A percentile compares a stretch with the other conserved stretches of the same genome.
Conservation (phyloP, 1,140 invertebrate species). For the Oscheius sp. region DNA sequence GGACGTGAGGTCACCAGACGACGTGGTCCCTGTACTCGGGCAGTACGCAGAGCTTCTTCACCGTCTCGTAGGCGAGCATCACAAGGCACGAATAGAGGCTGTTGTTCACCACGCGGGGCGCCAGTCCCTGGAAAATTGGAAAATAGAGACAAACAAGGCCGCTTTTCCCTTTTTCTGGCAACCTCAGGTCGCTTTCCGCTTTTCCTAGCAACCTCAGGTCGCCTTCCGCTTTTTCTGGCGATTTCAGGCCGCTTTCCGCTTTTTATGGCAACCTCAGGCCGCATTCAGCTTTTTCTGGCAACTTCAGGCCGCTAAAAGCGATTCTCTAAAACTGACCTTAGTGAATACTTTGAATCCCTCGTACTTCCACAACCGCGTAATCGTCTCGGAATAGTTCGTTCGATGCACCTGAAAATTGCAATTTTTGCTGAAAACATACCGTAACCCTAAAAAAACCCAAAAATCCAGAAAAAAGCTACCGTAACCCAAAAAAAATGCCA, state of each 20-base stretch:
- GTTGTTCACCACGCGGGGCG: constrained; percentile 55
- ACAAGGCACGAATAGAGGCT: constrained; percentile 53
- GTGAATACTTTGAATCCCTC: constrained; percentile 55
- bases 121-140: constrained; percentile 46
- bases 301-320: too few species aligned
- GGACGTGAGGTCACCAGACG: constrained; percentile 42
- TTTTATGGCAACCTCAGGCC: too few species aligned
- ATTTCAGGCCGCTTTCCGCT: too few species aligned
- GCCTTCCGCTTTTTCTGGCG: too few species aligned
- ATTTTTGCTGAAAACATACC: background rate
- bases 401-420: constrained; percentile 53
- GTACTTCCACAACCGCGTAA: constrained; percentile 43
- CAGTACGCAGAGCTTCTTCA: constrained; percentile 52
- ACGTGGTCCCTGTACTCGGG: constrained; percentile 51
- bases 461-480: background rate
- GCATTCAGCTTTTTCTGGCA: too few species aligned
- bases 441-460: background rate
- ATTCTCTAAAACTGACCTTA: constrained; percentile 11
- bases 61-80: constrained; percentile 59
- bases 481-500: constrained; percentile 1
- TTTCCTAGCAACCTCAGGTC: too few species aligned
- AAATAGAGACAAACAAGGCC: background rate
- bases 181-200: too few species aligned
- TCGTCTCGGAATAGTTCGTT: constrained; percentile 53
- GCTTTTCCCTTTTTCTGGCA: background rate